phyloP scores from a whole-genome alignment of 2,113 vertebrate species.

The Petrocephalus zakoni region DNA sequence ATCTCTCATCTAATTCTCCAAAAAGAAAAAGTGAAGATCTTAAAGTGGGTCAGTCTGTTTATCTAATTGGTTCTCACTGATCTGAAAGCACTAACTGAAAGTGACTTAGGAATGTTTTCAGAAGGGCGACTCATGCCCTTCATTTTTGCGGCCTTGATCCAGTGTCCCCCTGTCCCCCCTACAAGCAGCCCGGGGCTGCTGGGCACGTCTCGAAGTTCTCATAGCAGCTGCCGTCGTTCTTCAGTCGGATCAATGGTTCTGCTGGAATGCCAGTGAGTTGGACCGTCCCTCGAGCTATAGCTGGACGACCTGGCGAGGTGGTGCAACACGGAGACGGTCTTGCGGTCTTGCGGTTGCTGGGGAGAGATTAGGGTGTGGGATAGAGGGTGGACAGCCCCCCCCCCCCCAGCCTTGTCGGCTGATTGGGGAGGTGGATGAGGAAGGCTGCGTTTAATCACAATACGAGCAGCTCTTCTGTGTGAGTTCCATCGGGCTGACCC shows the following conservation, averaged over 20 bases:
- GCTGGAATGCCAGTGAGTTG: not conserved
- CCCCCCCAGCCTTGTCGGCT: not conserved
- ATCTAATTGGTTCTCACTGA: not conserved
- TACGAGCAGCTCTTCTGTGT: not conserved
- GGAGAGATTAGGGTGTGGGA: not conserved
- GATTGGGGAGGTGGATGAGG: not conserved
- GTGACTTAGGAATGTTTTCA: not conserved
- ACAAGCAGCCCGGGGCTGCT: not conserved
- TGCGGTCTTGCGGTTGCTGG: not conserved
- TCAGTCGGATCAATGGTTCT: not conserved
- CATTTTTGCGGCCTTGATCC: not conserved
- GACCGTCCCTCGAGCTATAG: not conserved
- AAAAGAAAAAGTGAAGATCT: not conserved
- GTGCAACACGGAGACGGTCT: not conserved
- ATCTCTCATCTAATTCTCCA: not conserved
- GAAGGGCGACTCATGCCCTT: not conserved
- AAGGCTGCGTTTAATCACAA: not conserved
- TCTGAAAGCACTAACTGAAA: not conserved
- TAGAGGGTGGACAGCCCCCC: not conserved
- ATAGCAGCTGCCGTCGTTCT: not conserved
- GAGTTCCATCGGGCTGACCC: not conserved
- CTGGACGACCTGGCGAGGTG: not conserved
- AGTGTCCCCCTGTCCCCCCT: not conserved
- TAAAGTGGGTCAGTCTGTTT: not conserved
- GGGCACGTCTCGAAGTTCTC: not conserved